Evolutionary conservation across 2,888 invertebrate genomes (phyloP), one percentile per base, ranked within the genome.

Genomic region (Hecatera dysodea): DNA sequence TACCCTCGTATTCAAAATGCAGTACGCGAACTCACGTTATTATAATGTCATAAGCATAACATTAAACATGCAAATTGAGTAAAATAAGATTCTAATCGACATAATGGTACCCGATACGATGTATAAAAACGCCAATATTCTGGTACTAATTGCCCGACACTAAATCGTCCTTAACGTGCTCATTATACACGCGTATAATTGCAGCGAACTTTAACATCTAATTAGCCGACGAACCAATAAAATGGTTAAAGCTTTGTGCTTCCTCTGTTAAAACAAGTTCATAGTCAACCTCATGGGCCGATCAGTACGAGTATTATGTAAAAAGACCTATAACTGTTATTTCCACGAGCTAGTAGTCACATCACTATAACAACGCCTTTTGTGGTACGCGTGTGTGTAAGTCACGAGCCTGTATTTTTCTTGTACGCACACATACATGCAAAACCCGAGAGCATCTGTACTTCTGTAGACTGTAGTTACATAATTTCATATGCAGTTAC

Each of bases 391-490:
- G 29, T 82, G 88, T 90, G 88, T 61, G 89, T 84, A 71, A 88
- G 88, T 91, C 91, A 91, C 89, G 89, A 88, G 81, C 81, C 78
- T 78, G 75, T 87, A 78, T 86, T 85, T 86, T 86, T 82, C 78
- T 73, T 72, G 84, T 83, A 85, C 84, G 77, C 86, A 89, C 87
- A 86, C 87, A 85, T 53, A 86, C 87, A 85, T 53, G 12, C 57
- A 57, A 22, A 53, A 24, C 22, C 17, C 9, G 17, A 63, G 72
- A 78, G 72, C 75, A 85, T 82, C 72, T 82, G 67, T 70, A 46
- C 15, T 22, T 50, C 19, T 75, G 19, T 55, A 67, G 24, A 39
- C 55, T 48, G 15, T 75, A 73, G 83, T 88, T 87, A 87, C 82
- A 84, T 86, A 88, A 87, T 72, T 74, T 80, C 81, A 82, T 81